Evolutionary conservation across 2,797 vertebrate genomes (phyloP), one percentile per base, ranked within the genome.

Genomic region (Distichodus sexfasciatus): DNA sequence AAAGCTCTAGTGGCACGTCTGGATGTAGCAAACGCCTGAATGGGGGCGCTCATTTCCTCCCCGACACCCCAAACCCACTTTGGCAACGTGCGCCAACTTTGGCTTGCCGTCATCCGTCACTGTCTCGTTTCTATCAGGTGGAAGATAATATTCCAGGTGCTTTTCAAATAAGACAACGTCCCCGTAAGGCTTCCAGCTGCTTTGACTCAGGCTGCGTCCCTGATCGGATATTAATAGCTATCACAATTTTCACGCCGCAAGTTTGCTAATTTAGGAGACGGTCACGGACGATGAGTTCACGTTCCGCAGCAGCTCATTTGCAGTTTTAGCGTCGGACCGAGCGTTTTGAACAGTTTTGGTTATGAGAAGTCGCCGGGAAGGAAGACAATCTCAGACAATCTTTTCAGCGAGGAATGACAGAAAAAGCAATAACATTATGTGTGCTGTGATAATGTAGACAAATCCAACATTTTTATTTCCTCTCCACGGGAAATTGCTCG

Each of bases 1-100:
- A n/a, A n/a, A n/a, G n/a, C n/a, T n/a, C n/a, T n/a, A n/a, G n/a
- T n/a, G n/a, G n/a, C n/a, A n/a, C n/a, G n/a, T n/a, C n/a, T n/a
- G n/a, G n/a, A n/a, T n/a, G n/a, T n/a, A n/a, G n/a, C n/a, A n/a
- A n/a, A n/a, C n/a, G n/a, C n/a, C n/a, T n/a, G n/a, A n/a, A n/a
- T n/a, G n/a, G n/a, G 29, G 44, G 11, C 6, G 29, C 21, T 72
- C 74, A 69, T 66, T 75, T 70, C 50, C 47, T 53, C 36, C 66
- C 26, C 38, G 19, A 23, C 48, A 51, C 51, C 57, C 66, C 46
- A 28, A 70, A 48, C 65, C 43, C 59, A 60, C 19, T 7, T 43
- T 61, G 65, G 61, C 60, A 69, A 15, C n/a, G 3, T 26, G 8
- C 12, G 23, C 33, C 57, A 40, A 71, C 72, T 43, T 48, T 41